These are phyloP conservation scores for Artemisiospiza belli DNA, from an alignment of 2,113 vertebrate genomes.

Conservation along the genomic window DNA sequence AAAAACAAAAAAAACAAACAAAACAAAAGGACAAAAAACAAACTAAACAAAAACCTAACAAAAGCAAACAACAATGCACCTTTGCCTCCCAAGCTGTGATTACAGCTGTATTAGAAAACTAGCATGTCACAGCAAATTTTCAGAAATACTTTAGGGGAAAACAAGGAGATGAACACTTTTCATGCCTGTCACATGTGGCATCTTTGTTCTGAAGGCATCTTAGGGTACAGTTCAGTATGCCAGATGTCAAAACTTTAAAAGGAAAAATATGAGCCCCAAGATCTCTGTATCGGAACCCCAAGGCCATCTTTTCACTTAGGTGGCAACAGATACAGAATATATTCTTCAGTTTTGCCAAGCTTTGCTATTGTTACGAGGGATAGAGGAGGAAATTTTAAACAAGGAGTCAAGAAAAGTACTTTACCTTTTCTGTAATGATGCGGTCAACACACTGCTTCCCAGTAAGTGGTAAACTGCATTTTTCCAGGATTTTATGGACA, in stretches of 20 bases:
- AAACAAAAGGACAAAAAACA: background rate
- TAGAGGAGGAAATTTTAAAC: background rate
- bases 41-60: background rate
- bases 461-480: constrained; percentile 90
- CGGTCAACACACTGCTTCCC: constrained; percentile 95
- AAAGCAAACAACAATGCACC: background rate
- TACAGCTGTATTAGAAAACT: background rate
- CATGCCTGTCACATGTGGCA: background rate
- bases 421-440: constrained; percentile 98
- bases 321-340: background rate
- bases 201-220: background rate
- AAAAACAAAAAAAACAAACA: background rate
- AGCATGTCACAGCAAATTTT: background rate
- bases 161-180: background rate
- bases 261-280: background rate
- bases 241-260: background rate
- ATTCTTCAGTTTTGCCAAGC: background rate
- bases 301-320: background rate
- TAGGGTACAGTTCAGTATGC: background rate
- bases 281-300: background rate
- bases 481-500: constrained; percentile 93
- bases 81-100: background rate
- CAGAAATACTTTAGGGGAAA: background rate
- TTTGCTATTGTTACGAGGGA: background rate
- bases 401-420: background rate